phyloP scores from a whole-genome alignment of 35 echinoderm and acorn worm species.

The Ophiothrix spiculata region DNA sequence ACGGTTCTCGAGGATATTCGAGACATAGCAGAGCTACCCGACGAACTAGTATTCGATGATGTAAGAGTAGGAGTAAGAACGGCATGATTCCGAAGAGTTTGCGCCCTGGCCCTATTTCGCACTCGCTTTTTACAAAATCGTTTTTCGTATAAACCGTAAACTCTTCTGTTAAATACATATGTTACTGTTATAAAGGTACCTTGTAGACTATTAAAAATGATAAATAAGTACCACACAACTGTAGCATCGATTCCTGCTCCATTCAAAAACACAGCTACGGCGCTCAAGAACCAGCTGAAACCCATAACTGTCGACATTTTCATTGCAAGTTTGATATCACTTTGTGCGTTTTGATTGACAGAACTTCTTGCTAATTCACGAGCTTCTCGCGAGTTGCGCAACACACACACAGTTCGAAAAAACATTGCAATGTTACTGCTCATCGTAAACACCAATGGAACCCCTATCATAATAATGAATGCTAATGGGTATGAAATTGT shows the following conservation, averaged over 20 bases:
- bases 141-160: conserved; percentile 23
- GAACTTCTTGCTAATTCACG: not conserved
- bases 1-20: not conserved
- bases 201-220: conserved; percentile 40
- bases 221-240: conserved; percentile 53
- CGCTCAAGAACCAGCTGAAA: conserved; percentile 37
- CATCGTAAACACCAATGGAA: conserved; percentile 46
- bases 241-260: too few relatives aligned
- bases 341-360: not conserved
- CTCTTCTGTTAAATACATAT: conserved; percentile 37
- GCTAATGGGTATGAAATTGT: conserved; percentile 69
- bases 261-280: conserved; percentile 17
- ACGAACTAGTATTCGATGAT: not conserved
- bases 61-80: not conserved
- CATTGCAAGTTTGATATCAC: conserved; percentile 22
- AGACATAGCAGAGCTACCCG: not conserved
- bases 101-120: not conserved
- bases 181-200: conserved; percentile 41
- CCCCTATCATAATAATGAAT: conserved; percentile 47
- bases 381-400: not conserved
- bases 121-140: conserved; percentile 29
- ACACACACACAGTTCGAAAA: conserved; percentile 37
- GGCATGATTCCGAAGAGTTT: not conserved
- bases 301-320: conserved; percentile 48
- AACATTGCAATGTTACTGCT: conserved; percentile 53